These are phyloP conservation scores for Drosophila falleni DNA, from an alignment of 2,888 invertebrate genomes.

Conservation along the genomic window DNA sequence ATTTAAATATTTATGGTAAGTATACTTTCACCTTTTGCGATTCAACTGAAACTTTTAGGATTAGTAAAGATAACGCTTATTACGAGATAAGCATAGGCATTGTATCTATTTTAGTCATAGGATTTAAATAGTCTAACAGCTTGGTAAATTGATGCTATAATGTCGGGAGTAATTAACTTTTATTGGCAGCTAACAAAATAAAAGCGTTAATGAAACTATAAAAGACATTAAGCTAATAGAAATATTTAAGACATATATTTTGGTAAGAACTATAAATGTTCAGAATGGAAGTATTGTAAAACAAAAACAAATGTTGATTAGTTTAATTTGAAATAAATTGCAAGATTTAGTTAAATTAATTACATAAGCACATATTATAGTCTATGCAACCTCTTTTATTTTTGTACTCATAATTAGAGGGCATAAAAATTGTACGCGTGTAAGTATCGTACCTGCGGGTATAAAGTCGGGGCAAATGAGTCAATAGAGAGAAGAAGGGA, in stretches of 20 bases:
- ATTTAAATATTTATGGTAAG: too few relatives aligned
- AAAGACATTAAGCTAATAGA: not conserved
- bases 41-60: constrained; percentile 1
- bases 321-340: not conserved
- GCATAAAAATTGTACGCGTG: constrained; percentile 41
- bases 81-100: constrained; percentile 3
- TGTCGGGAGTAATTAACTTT: constrained; percentile 5
- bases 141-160: constrained; percentile 5
- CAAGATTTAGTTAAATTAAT: not conserved
- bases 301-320: too few relatives aligned
- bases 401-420: constrained; percentile 11
- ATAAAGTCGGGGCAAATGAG: not conserved
- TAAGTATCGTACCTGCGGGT: constrained; percentile 1
- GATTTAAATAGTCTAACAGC: constrained; percentile 8
- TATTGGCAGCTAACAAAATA: not conserved
- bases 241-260: not conserved
- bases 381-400: constrained; percentile 12
- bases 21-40: constrained; percentile 14
- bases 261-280: not conserved
- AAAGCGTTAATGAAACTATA: constrained; percentile 1
- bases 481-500: not conserved
- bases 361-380: not conserved
- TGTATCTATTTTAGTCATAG: constrained; percentile 7
- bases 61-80: not conserved
- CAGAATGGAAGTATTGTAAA: not conserved